Percentiles rank a stretch among this genome's conserved stretches.
phyloP scores from a whole-genome alignment of 2,888 invertebrate species.

The Dryobota labecula region DNA sequence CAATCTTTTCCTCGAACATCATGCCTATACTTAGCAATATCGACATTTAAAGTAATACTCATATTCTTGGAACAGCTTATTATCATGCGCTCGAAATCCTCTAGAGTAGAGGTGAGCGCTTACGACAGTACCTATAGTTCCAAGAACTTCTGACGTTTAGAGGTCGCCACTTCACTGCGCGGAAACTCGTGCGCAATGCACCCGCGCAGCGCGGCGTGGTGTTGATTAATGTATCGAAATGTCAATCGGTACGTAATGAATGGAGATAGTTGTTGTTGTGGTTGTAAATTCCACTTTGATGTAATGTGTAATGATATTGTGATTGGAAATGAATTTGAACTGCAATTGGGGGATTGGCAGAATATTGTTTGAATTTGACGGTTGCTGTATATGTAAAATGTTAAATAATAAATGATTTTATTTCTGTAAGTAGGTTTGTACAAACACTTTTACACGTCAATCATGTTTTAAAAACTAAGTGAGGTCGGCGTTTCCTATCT shows the following conservation, averaged over 20 bases:
- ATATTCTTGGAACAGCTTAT: slow-evolving; percentile 60
- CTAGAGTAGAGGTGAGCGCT: slow-evolving; percentile 54
- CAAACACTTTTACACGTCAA: no score
- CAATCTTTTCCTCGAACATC: slow-evolving; percentile 36
- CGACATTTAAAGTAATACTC: slow-evolving; percentile 56
- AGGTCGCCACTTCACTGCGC: slow-evolving; percentile 56
- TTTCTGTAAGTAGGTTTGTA: no score
- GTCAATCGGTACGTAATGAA: slow-evolving; percentile 52
- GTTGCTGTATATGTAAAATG: background rate
- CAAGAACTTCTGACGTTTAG: slow-evolving; percentile 65
- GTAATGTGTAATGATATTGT: slow-evolving; percentile 19
- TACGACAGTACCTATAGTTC: slow-evolving; percentile 61
- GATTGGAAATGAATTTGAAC: slow-evolving; percentile 8
- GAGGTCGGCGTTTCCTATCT: no score
- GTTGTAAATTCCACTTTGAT: slow-evolving; percentile 10
- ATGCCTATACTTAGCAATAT: slow-evolving; percentile 46
- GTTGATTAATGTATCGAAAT: slow-evolving; percentile 55
- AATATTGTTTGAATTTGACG: background rate
- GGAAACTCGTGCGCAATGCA: slow-evolving; percentile 50
- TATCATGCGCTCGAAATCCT: slow-evolving; percentile 54
- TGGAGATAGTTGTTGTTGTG: slow-evolving; percentile 16
- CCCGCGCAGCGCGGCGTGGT: slow-evolving; percentile 17
- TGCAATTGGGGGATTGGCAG: background rate
- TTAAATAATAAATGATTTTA: no score
- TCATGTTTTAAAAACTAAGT: no score